Base-by-base conservation (phyloP, 1,140 invertebrate genomes). In the Propsilocerus akamusi region DNA sequence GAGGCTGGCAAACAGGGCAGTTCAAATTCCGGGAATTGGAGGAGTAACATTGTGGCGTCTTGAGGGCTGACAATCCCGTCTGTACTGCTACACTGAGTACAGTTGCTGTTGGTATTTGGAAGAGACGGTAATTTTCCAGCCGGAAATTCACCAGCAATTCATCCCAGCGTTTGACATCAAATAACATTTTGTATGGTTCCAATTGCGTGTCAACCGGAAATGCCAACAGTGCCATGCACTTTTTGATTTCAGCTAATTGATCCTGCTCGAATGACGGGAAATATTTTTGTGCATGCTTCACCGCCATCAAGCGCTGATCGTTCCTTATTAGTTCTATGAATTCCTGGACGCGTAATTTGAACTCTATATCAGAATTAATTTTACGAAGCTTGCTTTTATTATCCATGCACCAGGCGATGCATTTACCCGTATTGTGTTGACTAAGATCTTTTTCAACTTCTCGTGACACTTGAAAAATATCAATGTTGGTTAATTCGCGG, bases 341-440 rank as follows among this genome's bases (percentile, higher is more conserved):
- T 66, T 97, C 94, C 68, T 91, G 87, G 57, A 95, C 81, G 23
- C 92, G 75, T 50, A 97, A 73, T 65, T 93, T 92, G 61, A 96
- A 96, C 64, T 89, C 86, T 75, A 90, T 83, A 24, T 76, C 86
- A 20, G 83, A 87, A 58, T 89, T 87, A 49, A 95, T 75, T 70
- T 96, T 97, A 37, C 92, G 73, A 46, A 97, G 72, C 63, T 97
- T 97, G 4, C 91, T 95, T 63, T 90, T 86, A 70, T 99, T 97
- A 59, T 98, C 95, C 59, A 91, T 83, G 63, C 94, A 97, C 95
- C 95, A 99, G 47, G 81, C 74, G n/a, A 97, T 73, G 62, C 93
- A 96, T 57, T 87, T 86, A 4, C 73, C 70, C 5, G 91, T 95
- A 63, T 96, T 88, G 50, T 80, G 78, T 50, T 77, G 77, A 0